A percentile compares a stretch with the other conserved stretches of the same genome.
Evolutionary conservation across 1,140 invertebrate genomes (phyloP).

Genomic region (Melipona quadrifasciata): DNA sequence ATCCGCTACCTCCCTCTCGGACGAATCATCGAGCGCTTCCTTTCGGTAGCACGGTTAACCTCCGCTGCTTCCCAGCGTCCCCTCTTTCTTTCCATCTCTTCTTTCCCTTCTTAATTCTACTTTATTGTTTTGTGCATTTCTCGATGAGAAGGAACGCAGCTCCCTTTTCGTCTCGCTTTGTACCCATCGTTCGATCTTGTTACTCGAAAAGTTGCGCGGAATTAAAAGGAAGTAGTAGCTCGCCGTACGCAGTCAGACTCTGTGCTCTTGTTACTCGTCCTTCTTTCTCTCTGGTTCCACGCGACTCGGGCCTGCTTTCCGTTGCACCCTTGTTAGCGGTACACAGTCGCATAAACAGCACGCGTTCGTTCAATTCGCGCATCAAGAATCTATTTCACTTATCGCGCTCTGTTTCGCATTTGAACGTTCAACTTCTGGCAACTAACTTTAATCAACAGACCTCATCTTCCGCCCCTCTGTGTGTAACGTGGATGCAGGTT

Average conservation of each 20-base stretch:
- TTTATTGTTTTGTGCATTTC: not conserved
- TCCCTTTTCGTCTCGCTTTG: not conserved
- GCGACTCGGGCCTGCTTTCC: not conserved
- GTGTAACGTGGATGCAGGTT: not conserved
- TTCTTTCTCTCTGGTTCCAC: not conserved
- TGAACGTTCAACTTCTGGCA: not conserved
- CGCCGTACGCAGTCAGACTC: not conserved
- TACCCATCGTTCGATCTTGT: slow-evolving; percentile 24
- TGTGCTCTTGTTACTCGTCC: not conserved
- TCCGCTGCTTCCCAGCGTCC: too few relatives aligned
- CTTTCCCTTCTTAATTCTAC: not conserved
- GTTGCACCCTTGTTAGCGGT: not conserved
- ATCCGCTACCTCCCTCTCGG: not conserved
- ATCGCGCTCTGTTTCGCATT: not conserved
- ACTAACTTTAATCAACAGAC: not conserved
- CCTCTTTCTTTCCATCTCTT: too few relatives aligned
- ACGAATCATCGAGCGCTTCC: not conserved
- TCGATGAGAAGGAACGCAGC: slow-evolving; percentile 1
- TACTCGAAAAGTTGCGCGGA: slow-evolving; percentile 13
- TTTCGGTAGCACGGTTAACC: not conserved
- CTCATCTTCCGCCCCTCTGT: not conserved
- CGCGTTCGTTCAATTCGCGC: not conserved
- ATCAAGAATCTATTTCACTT: not conserved
- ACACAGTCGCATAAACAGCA: not conserved
- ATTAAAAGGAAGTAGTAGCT: slow-evolving; percentile 29